A percentile compares a stretch with the other conserved stretches of the same genome.
Conservation (phyloP, 37 sponge, comb jelly and placozoan genomes). For the Halichondria panicea region DNA sequence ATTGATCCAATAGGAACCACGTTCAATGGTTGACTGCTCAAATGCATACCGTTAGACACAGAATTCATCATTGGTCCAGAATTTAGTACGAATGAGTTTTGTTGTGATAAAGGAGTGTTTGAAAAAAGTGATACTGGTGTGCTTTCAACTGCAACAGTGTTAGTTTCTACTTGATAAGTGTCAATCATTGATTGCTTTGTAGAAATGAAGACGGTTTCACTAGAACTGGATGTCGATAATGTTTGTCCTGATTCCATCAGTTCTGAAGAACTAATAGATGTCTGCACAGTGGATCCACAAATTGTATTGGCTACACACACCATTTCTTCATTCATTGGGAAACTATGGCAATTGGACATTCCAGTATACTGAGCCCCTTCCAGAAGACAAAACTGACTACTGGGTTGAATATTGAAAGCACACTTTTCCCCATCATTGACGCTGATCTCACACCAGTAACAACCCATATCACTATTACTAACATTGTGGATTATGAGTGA, state of each 20-base stretch:
- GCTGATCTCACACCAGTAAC: conserved; percentile 10
- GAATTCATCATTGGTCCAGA: too few species aligned
- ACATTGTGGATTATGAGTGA: not conserved
- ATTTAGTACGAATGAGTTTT: too few species aligned
- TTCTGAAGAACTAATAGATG: too few species aligned
- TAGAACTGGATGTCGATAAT: not conserved
- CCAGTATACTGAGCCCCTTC: not conserved
- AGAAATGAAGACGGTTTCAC: not conserved
- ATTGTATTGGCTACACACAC: not conserved
- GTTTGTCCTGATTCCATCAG: not conserved
- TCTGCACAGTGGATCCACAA: not conserved
- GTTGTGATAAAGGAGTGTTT: too few species aligned
- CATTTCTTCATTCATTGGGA: not conserved
- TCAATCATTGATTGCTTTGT: too few species aligned
- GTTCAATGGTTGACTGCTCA: too few species aligned
- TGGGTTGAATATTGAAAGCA: not conserved
- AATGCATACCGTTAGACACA: too few species aligned
- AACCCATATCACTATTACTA: not conserved
- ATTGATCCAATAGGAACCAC: too few species aligned
- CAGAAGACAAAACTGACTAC: not conserved
- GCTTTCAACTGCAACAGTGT: too few species aligned
- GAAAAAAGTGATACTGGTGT: too few species aligned
- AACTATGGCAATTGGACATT: not conserved
- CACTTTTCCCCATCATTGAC: not conserved
- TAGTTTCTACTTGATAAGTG: too few species aligned